These are phyloP conservation scores for Paelopatides confundens DNA, from an alignment of 53 echinoderm and acorn worm genomes.

Conservation along the genomic window DNA sequence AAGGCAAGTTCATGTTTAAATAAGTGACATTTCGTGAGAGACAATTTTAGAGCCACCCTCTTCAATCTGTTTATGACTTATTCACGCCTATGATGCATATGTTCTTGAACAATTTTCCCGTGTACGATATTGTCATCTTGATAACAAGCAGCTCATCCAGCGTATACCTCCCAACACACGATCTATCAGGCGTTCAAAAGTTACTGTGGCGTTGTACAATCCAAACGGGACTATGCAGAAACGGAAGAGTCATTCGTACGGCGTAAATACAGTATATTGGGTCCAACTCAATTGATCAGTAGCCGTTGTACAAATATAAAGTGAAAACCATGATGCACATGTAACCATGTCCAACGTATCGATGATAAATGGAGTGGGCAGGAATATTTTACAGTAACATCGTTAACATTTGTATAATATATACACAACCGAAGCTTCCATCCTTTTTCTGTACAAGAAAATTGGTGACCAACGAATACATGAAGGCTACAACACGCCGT, in stretches of 20 bases:
- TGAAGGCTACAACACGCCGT: not conserved
- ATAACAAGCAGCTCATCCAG: constrained; percentile 24
- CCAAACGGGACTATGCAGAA: not conserved
- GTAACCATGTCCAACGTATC: not conserved
- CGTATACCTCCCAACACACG: not conserved
- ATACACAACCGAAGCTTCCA: not conserved
- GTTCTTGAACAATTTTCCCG: not conserved
- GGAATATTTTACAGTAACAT: not conserved
- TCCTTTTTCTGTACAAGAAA: not conserved
- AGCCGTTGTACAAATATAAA: not conserved
- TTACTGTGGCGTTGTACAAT: not conserved
- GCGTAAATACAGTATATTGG: not conserved
- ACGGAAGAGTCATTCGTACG: constrained; percentile 15
- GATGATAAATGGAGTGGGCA: not conserved
- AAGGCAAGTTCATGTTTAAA: not conserved
- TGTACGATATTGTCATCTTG: not conserved
- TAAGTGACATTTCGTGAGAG: not conserved
- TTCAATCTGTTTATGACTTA: not conserved
- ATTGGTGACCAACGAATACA: not conserved
- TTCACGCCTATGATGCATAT: not conserved
- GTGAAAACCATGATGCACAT: constrained; percentile 12
- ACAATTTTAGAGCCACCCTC: not conserved
- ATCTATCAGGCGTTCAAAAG: constrained; percentile 6
- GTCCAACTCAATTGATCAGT: constrained; percentile 18
- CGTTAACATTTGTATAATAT: not conserved